Percentiles rank a stretch among this genome's conserved stretches.
phyloP scores from a whole-genome alignment of 2,888 invertebrate species.

The Morpho helenor region DNA sequence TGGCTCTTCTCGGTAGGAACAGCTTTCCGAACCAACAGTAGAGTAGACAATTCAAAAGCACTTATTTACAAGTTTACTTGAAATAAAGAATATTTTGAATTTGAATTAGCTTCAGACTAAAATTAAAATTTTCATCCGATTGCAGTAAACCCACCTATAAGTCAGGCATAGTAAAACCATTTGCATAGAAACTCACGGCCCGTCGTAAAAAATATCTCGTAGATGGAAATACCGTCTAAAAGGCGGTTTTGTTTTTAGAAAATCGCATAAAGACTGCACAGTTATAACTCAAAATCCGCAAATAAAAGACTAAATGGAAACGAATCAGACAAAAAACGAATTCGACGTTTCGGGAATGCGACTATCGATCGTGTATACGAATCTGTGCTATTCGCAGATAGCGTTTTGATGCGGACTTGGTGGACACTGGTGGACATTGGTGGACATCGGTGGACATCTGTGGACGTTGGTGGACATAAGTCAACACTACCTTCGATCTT shows the following conservation, averaged over 20 bases:
- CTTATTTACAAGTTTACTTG: no score
- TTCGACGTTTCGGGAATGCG: slow-evolving; percentile 20
- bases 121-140: no score
- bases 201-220: neutral
- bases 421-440: neutral
- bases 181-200: no score
- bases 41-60: no score
- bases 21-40: no score
- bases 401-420: slow-evolving; percentile 1
- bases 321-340: slow-evolving; percentile 26
- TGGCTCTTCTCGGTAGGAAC: no score
- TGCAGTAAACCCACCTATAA: no score
- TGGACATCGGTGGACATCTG: neutral
- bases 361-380: slow-evolving; percentile 21
- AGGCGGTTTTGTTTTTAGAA: slow-evolving; percentile 9
- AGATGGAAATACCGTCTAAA: slow-evolving; percentile 1
- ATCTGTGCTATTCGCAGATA: slow-evolving; percentile 9
- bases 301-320: slow-evolving; percentile 12
- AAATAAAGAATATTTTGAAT: no score
- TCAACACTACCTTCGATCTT: no score
- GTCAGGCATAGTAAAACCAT: neutral
- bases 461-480: neutral
- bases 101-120: no score
- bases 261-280: slow-evolving; percentile 13
- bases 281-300: slow-evolving; percentile 20